Conservation (phyloP, 1,140 invertebrate species). For the Drosophila quadrilineata region DNA sequence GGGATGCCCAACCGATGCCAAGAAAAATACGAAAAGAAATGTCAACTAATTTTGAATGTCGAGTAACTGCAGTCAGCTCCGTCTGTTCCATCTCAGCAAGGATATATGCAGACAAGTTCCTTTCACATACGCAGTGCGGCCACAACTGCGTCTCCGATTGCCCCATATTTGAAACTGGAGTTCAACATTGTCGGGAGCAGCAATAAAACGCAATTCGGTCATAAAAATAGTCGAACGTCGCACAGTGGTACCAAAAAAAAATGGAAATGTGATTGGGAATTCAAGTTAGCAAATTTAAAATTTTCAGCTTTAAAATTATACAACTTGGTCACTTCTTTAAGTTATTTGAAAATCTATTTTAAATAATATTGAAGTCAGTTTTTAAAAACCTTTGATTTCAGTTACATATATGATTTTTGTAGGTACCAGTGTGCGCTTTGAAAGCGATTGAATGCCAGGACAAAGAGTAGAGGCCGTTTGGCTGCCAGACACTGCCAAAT, state of each 20-base stretch:
- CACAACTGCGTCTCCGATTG: conserved; percentile 1
- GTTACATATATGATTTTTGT: no score
- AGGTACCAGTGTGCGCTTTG: no score
- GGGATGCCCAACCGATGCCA: conserved; percentile 26
- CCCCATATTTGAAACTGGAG: conserved; percentile 41
- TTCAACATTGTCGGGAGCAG: conserved; percentile 51
- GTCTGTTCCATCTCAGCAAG: no score
- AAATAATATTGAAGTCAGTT: no score
- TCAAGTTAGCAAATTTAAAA: no score
- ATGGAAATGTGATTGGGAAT: no score
- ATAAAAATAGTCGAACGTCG: conserved; percentile 76
- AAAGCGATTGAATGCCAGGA: conserved; percentile 54
- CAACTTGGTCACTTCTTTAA: no score
- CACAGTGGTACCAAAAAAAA: no score
- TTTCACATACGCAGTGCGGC: conserved; percentile 30
- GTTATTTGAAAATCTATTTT: no score
- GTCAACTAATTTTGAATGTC: conserved; percentile 75
- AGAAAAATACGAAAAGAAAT: conserved; percentile 35
- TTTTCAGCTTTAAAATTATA: no score
- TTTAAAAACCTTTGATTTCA: no score
- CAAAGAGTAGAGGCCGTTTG: conserved; percentile 9
- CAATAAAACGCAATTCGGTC: conserved; percentile 78
- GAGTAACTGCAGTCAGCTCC: conserved; percentile 22
- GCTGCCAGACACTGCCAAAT: not conserved
- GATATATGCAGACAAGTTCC: not conserved